Conservation (phyloP, 2,797 vertebrate species). For the Tragopan temminckii region DNA sequence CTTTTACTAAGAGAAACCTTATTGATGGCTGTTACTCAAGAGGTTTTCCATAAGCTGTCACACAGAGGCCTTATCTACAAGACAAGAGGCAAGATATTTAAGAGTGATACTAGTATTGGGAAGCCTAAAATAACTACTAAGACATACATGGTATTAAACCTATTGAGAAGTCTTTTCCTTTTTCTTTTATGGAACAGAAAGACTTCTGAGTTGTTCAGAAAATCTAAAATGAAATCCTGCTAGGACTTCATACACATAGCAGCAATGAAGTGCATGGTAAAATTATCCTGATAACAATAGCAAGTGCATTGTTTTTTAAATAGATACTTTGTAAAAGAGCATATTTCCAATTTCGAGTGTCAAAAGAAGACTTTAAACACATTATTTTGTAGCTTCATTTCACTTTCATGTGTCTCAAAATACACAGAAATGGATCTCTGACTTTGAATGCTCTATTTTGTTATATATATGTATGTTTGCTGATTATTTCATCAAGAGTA, state of each 20-base stretch:
- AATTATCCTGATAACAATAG: not conserved
- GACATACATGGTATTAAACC: not conserved
- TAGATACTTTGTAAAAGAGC: not conserved
- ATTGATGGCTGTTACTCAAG: not conserved
- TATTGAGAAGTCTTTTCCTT: accelerated
- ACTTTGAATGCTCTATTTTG: not conserved
- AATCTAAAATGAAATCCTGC: not conserved
- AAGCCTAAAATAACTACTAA: not conserved
- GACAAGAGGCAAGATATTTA: not conserved
- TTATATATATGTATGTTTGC: not conserved
- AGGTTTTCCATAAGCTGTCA: not conserved
- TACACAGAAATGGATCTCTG: not conserved
- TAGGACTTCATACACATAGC: not conserved
- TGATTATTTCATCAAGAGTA: not conserved
- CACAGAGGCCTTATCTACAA: not conserved
- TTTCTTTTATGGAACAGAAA: not conserved
- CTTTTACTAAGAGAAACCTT: not conserved
- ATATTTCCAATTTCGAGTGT: not conserved
- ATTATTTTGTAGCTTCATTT: not conserved
- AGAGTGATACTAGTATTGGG: not conserved
- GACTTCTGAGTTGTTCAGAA: not conserved
- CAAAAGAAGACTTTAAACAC: not conserved
- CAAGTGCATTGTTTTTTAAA: not conserved
- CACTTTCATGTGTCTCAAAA: not conserved
- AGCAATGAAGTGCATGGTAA: not conserved